These are phyloP conservation scores for Tadarida brasiliensis DNA, from an alignment of 2,797 vertebrate genomes.

Conservation along the genomic window DNA sequence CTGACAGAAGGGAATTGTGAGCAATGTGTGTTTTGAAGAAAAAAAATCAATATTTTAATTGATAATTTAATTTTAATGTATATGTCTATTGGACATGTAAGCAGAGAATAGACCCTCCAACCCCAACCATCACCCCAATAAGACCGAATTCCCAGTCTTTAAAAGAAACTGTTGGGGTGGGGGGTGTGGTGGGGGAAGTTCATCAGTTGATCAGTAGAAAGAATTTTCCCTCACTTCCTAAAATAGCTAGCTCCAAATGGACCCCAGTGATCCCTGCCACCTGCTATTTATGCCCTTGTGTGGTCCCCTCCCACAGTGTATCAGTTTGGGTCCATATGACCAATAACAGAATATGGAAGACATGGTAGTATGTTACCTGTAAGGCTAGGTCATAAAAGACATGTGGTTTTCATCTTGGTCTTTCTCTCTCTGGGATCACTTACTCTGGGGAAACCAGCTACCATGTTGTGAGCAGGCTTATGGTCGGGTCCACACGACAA, in stretches of 20 bases:
- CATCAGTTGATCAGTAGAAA: not conserved
- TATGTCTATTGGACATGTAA: not conserved
- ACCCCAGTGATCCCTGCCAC: not conserved
- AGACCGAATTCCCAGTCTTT: not conserved
- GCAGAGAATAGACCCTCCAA: not conserved
- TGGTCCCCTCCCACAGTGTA: not conserved
- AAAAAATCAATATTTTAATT: not conserved
- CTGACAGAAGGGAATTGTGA: not conserved
- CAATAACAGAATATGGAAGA: not conserved
- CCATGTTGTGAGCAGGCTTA: not conserved
- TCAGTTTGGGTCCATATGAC: not conserved
- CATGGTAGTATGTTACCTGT: not conserved
- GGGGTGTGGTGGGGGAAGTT: not conserved
- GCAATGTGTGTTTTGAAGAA: not conserved
- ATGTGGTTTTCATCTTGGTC: not conserved
- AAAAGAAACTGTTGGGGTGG: not conserved
- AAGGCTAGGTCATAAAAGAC: not conserved
- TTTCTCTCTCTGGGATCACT: not conserved
- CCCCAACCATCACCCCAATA: not conserved
- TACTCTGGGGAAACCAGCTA: not conserved
- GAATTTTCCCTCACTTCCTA: not conserved
- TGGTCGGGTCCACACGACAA: not conserved
- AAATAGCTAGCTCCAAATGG: not conserved
- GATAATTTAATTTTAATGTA: not conserved
- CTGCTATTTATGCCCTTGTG: not conserved